Conservation (phyloP, 2,888 invertebrate species). For the Automeris io region DNA sequence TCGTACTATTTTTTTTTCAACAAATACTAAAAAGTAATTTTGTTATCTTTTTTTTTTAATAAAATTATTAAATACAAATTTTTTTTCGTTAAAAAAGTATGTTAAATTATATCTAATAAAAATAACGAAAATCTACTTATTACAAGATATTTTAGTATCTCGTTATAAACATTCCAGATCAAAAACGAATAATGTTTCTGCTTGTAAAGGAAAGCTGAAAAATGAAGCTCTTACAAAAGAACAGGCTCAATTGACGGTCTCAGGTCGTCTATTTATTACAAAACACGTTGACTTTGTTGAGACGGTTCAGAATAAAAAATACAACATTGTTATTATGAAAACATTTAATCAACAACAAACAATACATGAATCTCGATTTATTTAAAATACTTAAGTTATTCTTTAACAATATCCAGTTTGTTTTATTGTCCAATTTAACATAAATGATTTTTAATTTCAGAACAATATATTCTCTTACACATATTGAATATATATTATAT, state of each 20-base stretch:
- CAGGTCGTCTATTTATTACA: not conserved
- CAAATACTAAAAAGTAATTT: no score
- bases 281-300: not conserved
- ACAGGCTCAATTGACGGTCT: not conserved
- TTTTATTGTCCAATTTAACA: not conserved
- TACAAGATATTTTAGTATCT: no score
- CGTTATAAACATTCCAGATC: not conserved
- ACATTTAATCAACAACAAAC: conserved; percentile 5
- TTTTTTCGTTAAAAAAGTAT: no score
- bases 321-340: not conserved
- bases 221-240: not conserved
- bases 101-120: no score
- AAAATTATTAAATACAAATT: no score
- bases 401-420: conserved; percentile 51
- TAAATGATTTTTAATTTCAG: no score
- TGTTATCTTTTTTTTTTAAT: no score
- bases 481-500: no score
- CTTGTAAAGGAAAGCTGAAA: not conserved
- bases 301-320: not conserved
- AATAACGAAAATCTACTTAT: no score
- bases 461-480: no score
- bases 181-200: not conserved
- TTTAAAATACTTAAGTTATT: conserved; percentile 37
- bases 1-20: no score
- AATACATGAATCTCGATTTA: not conserved